These are phyloP conservation scores for Characodon lateralis DNA, from an alignment of 2,797 vertebrate species.

Conservation along the genomic window DNA sequence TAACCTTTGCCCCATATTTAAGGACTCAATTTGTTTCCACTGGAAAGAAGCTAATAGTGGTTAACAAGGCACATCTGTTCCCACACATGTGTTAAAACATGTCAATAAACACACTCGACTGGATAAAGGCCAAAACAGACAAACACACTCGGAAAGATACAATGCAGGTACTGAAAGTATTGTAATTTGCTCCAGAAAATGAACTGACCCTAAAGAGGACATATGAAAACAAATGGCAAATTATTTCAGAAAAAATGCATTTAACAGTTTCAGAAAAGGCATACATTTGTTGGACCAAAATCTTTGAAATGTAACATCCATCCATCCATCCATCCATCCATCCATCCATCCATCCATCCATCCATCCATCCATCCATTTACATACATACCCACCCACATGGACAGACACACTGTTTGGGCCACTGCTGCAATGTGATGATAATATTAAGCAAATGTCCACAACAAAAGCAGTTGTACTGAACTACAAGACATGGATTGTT, in stretches of 20 bases:
- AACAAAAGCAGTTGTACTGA: neutral
- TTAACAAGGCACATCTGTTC: conserved; percentile 64
- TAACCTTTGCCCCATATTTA: conserved; percentile 69
- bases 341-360: no score
- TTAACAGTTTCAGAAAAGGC: no score
- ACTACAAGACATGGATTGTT: neutral
- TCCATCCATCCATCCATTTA: no score
- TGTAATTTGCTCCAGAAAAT: neutral
- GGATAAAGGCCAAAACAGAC: conserved; percentile 24
- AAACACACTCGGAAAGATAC: conserved; percentile 12
- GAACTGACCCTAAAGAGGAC: neutral
- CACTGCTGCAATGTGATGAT: neutral
- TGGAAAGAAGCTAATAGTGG: conserved; percentile 41
- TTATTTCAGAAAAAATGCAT: no score
- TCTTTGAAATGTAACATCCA: no score
- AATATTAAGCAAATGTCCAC: no score
- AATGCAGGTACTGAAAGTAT: neutral
- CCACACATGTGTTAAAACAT: conserved; percentile 46
- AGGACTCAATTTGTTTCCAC: conserved; percentile 52
- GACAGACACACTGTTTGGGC: neutral
- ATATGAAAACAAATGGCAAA: neutral
- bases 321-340: no score
- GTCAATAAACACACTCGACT: conserved; percentile 47
- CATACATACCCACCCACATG: neutral
- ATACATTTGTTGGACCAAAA: no score